Percentiles rank a stretch among this genome's conserved stretches.
Conservation (phyloP, 1,140 invertebrate species). For the Bombus consobrinus region DNA sequence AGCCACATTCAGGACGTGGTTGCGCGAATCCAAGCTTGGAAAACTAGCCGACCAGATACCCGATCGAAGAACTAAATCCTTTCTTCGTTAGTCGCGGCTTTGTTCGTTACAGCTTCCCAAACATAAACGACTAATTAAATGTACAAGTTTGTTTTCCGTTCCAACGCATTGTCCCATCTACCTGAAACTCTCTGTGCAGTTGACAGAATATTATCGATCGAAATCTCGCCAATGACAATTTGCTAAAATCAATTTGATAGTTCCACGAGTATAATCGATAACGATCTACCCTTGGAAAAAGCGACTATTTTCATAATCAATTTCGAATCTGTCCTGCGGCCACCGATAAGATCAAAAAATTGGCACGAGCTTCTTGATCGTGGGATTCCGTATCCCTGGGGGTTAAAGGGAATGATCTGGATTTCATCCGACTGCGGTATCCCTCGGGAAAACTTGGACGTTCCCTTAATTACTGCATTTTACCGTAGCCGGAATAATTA, state of each 20-base stretch:
- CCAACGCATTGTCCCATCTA: no score
- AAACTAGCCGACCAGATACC: not conserved
- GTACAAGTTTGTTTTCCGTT: no score
- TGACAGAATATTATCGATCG: not conserved
- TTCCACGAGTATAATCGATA: constrained; percentile 74
- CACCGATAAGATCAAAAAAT: constrained; percentile 53
- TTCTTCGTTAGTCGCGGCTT: not conserved
- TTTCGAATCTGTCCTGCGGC: constrained; percentile 38
- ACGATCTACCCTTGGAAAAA: constrained; percentile 61
- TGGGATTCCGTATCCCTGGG: constrained; percentile 66
- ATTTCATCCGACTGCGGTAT: constrained; percentile 72
- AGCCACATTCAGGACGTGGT: constrained; percentile 23
- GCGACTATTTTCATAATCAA: constrained; percentile 60
- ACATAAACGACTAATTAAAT: no score
- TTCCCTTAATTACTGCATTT: constrained; percentile 77
- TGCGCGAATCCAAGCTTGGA: not conserved
- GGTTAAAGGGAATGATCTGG: constrained; percentile 72
- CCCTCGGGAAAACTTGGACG: constrained; percentile 68
- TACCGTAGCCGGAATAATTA: constrained; percentile 66
- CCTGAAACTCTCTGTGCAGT: fast-evolving
- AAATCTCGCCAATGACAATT: not conserved
- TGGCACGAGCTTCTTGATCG: constrained; percentile 60
- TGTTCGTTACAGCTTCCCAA: not conserved
- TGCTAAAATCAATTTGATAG: constrained; percentile 23
- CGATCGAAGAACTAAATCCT: not conserved